Conservation (phyloP, 37 sponge, comb jelly and placozoan genomes). For the Ianthella basta region DNA sequence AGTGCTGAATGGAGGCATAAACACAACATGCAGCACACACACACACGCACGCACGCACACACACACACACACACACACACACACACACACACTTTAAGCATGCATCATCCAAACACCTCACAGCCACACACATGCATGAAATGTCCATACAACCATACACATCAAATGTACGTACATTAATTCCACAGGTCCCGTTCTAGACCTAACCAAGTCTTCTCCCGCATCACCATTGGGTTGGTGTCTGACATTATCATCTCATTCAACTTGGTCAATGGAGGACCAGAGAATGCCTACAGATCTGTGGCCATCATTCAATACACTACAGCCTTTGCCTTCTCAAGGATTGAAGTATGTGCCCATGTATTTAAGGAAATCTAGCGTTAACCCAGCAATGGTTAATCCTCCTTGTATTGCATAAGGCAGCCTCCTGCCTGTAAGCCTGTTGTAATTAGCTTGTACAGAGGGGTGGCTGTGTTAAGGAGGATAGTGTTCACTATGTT, state of each 20-base stretch:
- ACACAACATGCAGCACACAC: not conserved
- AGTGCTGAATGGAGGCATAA: not conserved
- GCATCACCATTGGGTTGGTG: not conserved
- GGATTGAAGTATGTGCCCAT: not conserved
- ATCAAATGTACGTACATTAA: too few relatives aligned
- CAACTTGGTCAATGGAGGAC: not conserved
- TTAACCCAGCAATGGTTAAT: too few relatives aligned
- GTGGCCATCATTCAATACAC: not conserved
- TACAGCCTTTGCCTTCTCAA: constrained; percentile 22
- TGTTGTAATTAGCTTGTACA: too few relatives aligned
- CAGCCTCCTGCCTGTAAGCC: too few relatives aligned
- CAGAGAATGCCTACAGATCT: constrained; percentile 26
- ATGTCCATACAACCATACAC: too few relatives aligned
- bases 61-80: not conserved
- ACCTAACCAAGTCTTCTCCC: not conserved
- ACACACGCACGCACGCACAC: not conserved
- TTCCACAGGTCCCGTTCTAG: not conserved
- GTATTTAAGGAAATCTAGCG: not conserved
- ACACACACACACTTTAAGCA: too few relatives aligned
- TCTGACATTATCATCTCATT: constrained; percentile 22
- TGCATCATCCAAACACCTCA: too few relatives aligned
- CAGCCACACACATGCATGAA: too few relatives aligned
- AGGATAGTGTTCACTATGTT: too few relatives aligned
- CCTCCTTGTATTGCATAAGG: too few relatives aligned
- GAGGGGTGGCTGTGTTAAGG: too few relatives aligned